These are phyloP conservation scores for Gisinianus flammeolus DNA, from an alignment of 2,888 invertebrate genomes.

Conservation along the genomic window DNA sequence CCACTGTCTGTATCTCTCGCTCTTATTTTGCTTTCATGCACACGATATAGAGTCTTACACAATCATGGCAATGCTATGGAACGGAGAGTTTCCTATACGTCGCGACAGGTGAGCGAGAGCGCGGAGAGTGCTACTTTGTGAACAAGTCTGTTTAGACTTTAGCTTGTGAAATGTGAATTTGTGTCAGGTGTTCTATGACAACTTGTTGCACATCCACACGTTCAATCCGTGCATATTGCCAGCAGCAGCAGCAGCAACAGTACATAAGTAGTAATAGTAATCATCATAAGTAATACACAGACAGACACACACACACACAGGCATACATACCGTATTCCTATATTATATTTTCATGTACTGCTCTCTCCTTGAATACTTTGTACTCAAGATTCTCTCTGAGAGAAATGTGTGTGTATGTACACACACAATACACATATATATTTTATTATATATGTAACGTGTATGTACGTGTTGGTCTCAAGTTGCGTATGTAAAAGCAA, in stretches of 20 bases:
- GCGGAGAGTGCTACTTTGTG: conserved; percentile 37
- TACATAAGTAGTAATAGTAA: too few relatives aligned
- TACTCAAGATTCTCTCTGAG: not conserved
- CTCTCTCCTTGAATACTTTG: not conserved
- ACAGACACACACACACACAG: not conserved
- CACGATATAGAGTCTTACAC: not conserved
- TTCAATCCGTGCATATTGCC: conserved; percentile 28
- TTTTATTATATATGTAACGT: not conserved
- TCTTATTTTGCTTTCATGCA: not conserved
- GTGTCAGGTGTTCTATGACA: conserved; percentile 45
- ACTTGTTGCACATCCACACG: conserved; percentile 27
- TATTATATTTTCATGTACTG: not conserved
- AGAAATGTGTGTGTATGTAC: not conserved
- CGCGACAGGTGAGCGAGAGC: conserved; percentile 33
- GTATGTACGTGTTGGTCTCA: not conserved
- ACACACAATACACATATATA: not conserved
- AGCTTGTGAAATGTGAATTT: conserved; percentile 44
- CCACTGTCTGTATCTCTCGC: not conserved
- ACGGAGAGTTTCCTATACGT: conserved; percentile 25
- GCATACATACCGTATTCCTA: not conserved
- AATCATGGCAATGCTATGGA: conserved; percentile 14
- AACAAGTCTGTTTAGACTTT: conserved; percentile 34
- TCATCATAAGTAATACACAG: not conserved
- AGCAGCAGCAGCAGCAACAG: too few relatives aligned
- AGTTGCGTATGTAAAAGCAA: not conserved